phyloP scores from a whole-genome alignment of 2,797 vertebrate species.

The Gymnoscopelus microlampas region DNA sequence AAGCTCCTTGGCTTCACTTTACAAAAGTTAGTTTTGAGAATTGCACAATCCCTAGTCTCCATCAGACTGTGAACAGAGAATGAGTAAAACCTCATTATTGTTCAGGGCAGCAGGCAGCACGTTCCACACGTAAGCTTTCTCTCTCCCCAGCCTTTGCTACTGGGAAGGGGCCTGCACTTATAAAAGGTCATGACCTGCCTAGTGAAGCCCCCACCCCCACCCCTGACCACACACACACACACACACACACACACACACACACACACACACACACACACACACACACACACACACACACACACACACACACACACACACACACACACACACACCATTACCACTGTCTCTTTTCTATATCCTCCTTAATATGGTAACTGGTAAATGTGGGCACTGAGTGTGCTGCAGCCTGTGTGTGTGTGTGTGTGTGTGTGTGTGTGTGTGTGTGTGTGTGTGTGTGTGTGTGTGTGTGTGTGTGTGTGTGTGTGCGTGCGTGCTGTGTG shows the following conservation, averaged over 20 bases:
- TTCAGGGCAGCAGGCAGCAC: too few relatives aligned
- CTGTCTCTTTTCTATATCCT: not conserved
- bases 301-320: constrained; percentile 5
- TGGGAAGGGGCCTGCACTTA: too few relatives aligned
- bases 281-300: not conserved
- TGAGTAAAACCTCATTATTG: too few relatives aligned
- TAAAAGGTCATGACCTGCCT: too few relatives aligned
- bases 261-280: not conserved
- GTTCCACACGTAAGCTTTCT: too few relatives aligned
- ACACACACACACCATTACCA: not conserved
- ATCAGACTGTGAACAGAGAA: too few relatives aligned
- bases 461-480: constrained; percentile 1
- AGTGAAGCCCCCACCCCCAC: too few relatives aligned
- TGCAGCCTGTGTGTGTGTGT: not conserved
- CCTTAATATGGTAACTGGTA: constrained; percentile 19
- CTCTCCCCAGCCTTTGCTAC: too few relatives aligned
- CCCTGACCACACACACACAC: constrained; percentile 1
- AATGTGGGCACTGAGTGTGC: not conserved
- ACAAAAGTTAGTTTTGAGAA: too few relatives aligned
- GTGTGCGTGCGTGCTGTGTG: not conserved
- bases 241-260: constrained; percentile 30
- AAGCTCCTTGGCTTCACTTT: too few relatives aligned
- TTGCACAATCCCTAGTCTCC: too few relatives aligned
- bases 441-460: not conserved
- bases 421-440: not conserved